Evolutionary conservation across 2,888 invertebrate species (phyloP).

Genomic region (Drosophila mimica): DNA sequence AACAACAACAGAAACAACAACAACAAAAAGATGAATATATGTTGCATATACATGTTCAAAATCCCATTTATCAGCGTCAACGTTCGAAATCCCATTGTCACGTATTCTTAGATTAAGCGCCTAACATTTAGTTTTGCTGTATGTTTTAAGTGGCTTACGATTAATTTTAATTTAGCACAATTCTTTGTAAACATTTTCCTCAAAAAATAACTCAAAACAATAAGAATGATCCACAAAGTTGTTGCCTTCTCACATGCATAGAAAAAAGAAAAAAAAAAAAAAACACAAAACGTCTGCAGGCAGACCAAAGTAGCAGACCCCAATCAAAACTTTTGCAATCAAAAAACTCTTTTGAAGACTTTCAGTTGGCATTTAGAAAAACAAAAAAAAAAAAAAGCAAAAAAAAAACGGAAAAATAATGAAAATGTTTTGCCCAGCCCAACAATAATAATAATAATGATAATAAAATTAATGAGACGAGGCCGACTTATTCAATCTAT

Average conservation of each 20-base stretch:
- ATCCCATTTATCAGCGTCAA: slow-evolving; percentile 27
- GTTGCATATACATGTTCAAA: slow-evolving; percentile 37
- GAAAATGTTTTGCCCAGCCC: slow-evolving; percentile 44
- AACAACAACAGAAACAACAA: not conserved
- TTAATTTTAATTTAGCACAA: slow-evolving; percentile 75
- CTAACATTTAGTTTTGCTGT: slow-evolving; percentile 45
- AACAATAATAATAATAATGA: slow-evolving; percentile 35
- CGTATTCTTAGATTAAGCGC: slow-evolving; percentile 50
- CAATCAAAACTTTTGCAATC: slow-evolving; percentile 56
- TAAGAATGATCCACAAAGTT: slow-evolving; percentile 37
- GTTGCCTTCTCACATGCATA: slow-evolving; percentile 64
- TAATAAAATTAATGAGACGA: slow-evolving; percentile 26
- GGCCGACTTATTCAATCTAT: slow-evolving; percentile 46
- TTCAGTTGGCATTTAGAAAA: slow-evolving; percentile 62
- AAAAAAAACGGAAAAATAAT: slow-evolving; percentile 26
- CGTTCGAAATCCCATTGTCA: slow-evolving; percentile 41
- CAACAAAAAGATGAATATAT: slow-evolving; percentile 8
- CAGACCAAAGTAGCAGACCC: slow-evolving; percentile 69
- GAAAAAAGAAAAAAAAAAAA: slow-evolving; percentile 37
- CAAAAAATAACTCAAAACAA: slow-evolving; percentile 28
- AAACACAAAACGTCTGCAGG: slow-evolving; percentile 70
- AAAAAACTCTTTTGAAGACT: slow-evolving; percentile 62
- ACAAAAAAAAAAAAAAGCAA: slow-evolving; percentile 34
- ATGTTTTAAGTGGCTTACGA: slow-evolving; percentile 56
- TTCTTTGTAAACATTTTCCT: slow-evolving; percentile 68